Conservation (phyloP, 2,888 invertebrate species). For the Hylaea fasciaria region DNA sequence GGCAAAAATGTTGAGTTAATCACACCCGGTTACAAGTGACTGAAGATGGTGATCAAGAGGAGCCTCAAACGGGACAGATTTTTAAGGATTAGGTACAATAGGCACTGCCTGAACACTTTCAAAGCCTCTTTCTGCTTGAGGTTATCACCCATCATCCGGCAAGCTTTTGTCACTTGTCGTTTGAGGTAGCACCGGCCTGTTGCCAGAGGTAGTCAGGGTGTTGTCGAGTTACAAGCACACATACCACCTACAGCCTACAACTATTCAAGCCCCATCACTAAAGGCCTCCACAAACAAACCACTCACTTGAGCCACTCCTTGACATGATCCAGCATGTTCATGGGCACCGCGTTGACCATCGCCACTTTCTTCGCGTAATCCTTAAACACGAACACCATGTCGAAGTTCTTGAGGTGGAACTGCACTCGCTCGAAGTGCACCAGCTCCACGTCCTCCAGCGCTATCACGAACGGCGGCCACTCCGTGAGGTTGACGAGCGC, state of each 20-base stretch:
- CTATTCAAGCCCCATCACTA: too few species aligned
- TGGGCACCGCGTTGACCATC: slow-evolving; percentile 99
- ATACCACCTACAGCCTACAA: too few species aligned
- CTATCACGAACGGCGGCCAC: slow-evolving; percentile 99
- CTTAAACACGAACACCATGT: slow-evolving; percentile 99
- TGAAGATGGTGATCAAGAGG: neutral
- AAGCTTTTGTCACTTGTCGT: too few species aligned
- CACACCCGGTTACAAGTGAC: neutral
- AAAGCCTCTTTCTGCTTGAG: too few species aligned
- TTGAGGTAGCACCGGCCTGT: too few species aligned
- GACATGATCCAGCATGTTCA: slow-evolving; percentile 99
- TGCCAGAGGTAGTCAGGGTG: too few species aligned
- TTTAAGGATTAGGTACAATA: neutral
- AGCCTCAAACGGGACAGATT: neutral
- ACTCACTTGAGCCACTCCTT: slow-evolving; percentile 99
- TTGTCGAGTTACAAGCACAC: too few species aligned
- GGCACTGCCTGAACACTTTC: too few species aligned
- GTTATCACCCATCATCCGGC: too few species aligned
- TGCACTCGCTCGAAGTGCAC: slow-evolving; percentile 99
- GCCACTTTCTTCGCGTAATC: slow-evolving; percentile 97
- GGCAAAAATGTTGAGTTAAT: slow-evolving; percentile 26
- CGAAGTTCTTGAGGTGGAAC: slow-evolving; percentile 99
- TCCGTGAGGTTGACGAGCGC: slow-evolving; percentile 98
- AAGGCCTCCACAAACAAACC: neutral
- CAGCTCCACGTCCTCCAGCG: slow-evolving; percentile 98